Conservation (phyloP, 2,113 vertebrate species). For the Coptodon bakossiorum region DNA sequence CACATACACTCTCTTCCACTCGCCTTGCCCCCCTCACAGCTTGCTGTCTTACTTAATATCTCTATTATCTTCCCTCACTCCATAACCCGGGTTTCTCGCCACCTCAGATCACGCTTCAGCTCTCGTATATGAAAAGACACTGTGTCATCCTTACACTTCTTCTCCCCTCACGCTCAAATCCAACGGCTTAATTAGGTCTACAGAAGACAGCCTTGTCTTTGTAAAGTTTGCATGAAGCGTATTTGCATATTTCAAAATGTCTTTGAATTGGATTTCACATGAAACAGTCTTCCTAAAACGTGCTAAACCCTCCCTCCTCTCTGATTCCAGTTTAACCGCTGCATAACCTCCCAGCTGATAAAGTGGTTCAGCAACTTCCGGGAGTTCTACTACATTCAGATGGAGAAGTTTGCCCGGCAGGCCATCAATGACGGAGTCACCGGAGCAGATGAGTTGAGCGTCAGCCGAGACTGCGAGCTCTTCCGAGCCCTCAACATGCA, state of each 20-base stretch:
- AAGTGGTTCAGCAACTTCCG: constrained; percentile 99
- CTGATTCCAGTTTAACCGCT: constrained; percentile 93
- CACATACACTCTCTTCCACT: constrained; percentile 60
- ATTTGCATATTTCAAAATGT: constrained; percentile 55
- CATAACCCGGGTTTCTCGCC: background rate
- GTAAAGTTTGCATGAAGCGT: background rate
- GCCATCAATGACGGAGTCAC: constrained; percentile 94
- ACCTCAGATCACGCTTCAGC: background rate
- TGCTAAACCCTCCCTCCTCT: background rate
- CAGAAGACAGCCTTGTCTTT: background rate
- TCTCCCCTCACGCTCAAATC: constrained; percentile 58
- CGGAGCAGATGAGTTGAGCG: constrained; percentile 85
- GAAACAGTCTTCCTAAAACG: background rate
- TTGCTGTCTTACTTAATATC: constrained; percentile 63
- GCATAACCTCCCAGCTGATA: constrained; percentile 99
- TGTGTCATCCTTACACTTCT: constrained; percentile 6
- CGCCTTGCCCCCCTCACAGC: background rate
- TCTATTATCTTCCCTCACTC: constrained; percentile 54
- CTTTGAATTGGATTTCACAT: background rate
- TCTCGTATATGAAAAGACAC: background rate
- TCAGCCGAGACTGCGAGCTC: constrained; percentile 95
- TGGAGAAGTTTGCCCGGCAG: constrained; percentile 98
- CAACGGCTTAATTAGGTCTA: constrained; percentile 53
- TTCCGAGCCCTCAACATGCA: constrained; percentile 99
- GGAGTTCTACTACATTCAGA: constrained; percentile 99